phyloP scores from a whole-genome alignment of 1,140 invertebrate species.

The Drosophila sp. region DNA sequence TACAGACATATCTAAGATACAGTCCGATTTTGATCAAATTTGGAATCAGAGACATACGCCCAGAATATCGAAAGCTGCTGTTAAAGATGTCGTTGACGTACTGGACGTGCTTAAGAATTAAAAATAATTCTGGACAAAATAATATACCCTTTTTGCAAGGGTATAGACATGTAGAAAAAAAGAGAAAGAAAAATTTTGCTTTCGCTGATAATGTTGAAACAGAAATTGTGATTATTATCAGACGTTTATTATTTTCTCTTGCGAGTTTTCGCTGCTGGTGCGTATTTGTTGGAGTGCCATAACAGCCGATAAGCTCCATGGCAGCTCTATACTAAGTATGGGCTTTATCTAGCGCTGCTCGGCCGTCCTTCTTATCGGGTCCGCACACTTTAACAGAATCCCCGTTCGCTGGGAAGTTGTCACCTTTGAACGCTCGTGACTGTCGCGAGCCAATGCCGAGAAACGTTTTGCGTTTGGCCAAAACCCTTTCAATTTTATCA shows the following conservation, averaged over 20 bases:
- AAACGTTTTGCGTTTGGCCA: slow-evolving; percentile 8
- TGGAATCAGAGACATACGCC: no score
- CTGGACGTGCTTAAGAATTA: no score
- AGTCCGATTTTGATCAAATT: no score
- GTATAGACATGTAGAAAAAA: slow-evolving; percentile 22
- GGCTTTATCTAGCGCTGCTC: slow-evolving; percentile 12
- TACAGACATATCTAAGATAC: no score
- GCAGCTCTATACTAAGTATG: slow-evolving; percentile 13
- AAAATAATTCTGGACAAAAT: no score
- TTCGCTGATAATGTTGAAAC: slow-evolving; percentile 47
- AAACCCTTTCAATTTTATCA: slow-evolving; percentile 5
- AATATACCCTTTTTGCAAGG: no score
- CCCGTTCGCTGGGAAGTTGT: slow-evolving; percentile 15
- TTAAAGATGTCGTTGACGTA: no score
- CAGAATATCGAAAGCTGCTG: no score
- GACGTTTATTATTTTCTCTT: slow-evolving; percentile 63
- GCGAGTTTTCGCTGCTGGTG: slow-evolving; percentile 21
- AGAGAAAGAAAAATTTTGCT: slow-evolving; percentile 26
- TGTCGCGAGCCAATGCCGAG: slow-evolving; percentile 32
- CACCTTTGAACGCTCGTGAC: slow-evolving; percentile 53
- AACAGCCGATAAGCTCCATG: slow-evolving; percentile 57
- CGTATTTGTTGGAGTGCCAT: slow-evolving; percentile 42
- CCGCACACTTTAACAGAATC: slow-evolving; percentile 43
- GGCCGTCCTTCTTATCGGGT: slow-evolving; percentile 29
- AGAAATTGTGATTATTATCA: slow-evolving; percentile 59